phyloP scores from a whole-genome alignment of 2,888 invertebrate species.

The Sinhomidia bicolor region DNA sequence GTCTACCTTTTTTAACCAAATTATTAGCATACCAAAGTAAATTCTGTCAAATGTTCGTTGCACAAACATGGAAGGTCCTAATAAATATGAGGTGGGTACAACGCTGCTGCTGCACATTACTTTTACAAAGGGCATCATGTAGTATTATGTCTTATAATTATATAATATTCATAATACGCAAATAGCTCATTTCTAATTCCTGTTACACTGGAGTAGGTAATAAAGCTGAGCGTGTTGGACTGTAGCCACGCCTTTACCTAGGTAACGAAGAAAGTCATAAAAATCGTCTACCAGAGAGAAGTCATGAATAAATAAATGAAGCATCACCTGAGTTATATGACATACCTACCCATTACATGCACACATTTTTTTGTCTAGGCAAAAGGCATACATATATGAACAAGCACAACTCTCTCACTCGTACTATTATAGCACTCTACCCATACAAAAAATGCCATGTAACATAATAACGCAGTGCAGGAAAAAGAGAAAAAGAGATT shows the following conservation, averaged over 20 bases:
- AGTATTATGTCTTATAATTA: not conserved
- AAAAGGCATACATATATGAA: not conserved
- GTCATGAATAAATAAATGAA: conserved; percentile 74
- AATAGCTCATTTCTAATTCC: conserved; percentile 49
- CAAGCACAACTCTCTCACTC: not conserved
- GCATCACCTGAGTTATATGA: conserved; percentile 66
- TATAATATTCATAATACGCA: conserved; percentile 43
- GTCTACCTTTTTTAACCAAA: conserved; percentile 55
- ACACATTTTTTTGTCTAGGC: no score
- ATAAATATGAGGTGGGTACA: conserved; percentile 10
- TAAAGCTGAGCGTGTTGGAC: conserved; percentile 41
- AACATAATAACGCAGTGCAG: not conserved
- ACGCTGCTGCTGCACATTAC: not conserved
- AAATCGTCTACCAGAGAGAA: conserved; percentile 66
- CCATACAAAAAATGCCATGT: conserved; percentile 2
- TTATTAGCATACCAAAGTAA: conserved; percentile 44
- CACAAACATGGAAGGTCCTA: conserved; percentile 16
- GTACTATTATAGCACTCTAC: no score
- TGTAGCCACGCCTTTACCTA: conserved; percentile 65
- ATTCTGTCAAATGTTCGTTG: conserved; percentile 34
- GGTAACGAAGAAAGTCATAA: conserved; percentile 73
- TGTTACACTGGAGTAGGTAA: conserved; percentile 32
- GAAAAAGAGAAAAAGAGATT: conserved; percentile 63
- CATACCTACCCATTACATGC: not conserved
- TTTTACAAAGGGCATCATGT: not conserved